phyloP scores from a whole-genome alignment of 2,888 invertebrate species.

The Hydropsyche betteni region DNA sequence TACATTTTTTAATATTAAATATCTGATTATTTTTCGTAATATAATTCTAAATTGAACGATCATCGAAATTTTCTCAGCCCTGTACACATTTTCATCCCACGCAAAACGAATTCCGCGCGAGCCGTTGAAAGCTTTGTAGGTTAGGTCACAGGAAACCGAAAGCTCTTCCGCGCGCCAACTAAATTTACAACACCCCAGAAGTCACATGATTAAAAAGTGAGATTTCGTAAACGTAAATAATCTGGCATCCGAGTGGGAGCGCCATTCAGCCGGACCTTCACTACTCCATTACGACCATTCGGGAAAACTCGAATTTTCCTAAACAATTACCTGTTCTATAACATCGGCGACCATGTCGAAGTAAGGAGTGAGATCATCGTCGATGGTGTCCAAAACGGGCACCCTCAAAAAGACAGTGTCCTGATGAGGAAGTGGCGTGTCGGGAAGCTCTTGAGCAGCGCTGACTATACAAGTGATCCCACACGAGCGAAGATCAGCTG shows the following conservation, averaged over 20 bases:
- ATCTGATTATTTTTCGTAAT: no score
- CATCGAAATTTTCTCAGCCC: no score
- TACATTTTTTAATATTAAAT: no score
- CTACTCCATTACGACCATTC: constrained; percentile 29
- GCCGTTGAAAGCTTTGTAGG: constrained; percentile 8
- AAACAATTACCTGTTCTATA: constrained; percentile 71
- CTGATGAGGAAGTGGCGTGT: constrained; percentile 68
- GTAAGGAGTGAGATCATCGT: constrained; percentile 75
- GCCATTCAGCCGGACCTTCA: constrained; percentile 23
- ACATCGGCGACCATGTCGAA: constrained; percentile 82
- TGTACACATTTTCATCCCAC: no score
- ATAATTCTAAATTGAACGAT: no score
- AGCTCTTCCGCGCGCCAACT: constrained; percentile 2
- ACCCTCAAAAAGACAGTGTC: constrained; percentile 74
- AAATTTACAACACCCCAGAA: constrained; percentile 26
- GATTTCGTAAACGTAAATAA: constrained; percentile 48
- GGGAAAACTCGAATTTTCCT: neutral
- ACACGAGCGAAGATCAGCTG: constrained; percentile 72
- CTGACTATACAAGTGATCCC: constrained; percentile 83
- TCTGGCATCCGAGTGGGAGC: constrained; percentile 48
- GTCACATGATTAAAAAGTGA: constrained; percentile 46
- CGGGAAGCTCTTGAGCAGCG: constrained; percentile 84
- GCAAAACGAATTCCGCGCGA: no score
- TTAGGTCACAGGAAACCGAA: constrained; percentile 19
- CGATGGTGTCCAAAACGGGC: constrained; percentile 77